Evolutionary conservation across 2,888 invertebrate species (phyloP), one percentile per base, ranked within the genome.

Genomic region (Diogma glabrata): DNA sequence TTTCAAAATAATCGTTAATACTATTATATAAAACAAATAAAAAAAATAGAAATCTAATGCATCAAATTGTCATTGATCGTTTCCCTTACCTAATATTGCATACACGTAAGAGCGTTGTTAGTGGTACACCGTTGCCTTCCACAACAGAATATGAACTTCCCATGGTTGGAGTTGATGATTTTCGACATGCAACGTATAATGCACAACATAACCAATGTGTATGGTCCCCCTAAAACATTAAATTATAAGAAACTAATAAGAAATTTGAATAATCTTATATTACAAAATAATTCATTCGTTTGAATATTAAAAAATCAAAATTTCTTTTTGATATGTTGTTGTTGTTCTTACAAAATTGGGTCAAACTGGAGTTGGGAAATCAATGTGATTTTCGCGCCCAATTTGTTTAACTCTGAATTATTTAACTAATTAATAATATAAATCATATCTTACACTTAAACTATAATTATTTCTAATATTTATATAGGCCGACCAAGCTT

Each of bases 181-280:
- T 84, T 52, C 89, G 77, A 64, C 93, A 93, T 22, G 91, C 87
- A 28, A 89, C 89, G 70, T 91, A 96, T 46, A 96, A 71, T 6
- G 93, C 87, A 76, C 96, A 97, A 47, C 91, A 90, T 64, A 96
- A 77, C 96, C 96, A 97, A 64, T 94, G 92, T 50, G 84, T 72
- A 55, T 81, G 77, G 60, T 94, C 88, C 22, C 95, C 96, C 91
- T 92, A 61, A 12, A 72, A n/a, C n/a, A n/a, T n/a, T n/a, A n/a
- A 68, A 51, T 9, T 22, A 23, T 33, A 52, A 47, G 5, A 26
- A 23, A 36, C n/a, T 10, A 33, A 36, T 28, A 19, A 33, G 16
- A 9, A 19, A 22, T 20, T 45, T 45, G n/a, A 14, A 8, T 14
- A 36, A n/a, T 36, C 14, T 36, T n/a, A n/a, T 20, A 22, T 20